phyloP scores from a whole-genome alignment of 2,113 vertebrate species.

The Oceanites oceanicus region DNA sequence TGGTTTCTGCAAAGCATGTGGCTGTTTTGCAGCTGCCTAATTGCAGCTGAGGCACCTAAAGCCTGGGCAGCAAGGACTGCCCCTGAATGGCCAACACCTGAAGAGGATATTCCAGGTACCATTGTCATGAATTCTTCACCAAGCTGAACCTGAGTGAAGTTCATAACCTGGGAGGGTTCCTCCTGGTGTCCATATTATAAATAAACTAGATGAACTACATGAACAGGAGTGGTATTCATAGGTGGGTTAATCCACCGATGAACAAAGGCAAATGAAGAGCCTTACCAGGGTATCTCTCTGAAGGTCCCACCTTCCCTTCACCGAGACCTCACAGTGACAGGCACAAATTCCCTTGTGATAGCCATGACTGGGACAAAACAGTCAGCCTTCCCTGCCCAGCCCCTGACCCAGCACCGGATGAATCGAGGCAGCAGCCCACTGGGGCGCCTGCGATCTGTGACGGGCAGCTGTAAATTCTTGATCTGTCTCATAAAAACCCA shows the following conservation, averaged over 20 bases:
- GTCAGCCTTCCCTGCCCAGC: not conserved
- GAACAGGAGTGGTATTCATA: not conserved
- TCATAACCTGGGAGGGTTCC: not conserved
- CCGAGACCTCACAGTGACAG: not conserved
- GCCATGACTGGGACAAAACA: not conserved
- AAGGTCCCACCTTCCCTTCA: not conserved
- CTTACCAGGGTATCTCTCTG: not conserved
- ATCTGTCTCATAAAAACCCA: not conserved
- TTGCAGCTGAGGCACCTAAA: not conserved
- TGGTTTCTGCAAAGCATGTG: not conserved
- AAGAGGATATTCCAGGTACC: not conserved
- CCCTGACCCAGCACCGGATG: not conserved
- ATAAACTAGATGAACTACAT: not conserved
- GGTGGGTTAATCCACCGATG: not conserved
- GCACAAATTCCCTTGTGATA: not conserved
- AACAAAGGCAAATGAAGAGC: not conserved
- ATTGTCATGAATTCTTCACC: not conserved
- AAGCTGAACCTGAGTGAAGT: not conserved
- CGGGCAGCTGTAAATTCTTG: not conserved
- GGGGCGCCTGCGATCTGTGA: fast-evolving
- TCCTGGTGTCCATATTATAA: not conserved
- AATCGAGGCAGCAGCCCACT: not conserved
- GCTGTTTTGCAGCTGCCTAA: too few relatives aligned
- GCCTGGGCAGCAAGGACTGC: not conserved
- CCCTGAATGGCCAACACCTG: not conserved